phyloP scores from a whole-genome alignment of 2,888 invertebrate genomes.

The Melanophora roralis region DNA sequence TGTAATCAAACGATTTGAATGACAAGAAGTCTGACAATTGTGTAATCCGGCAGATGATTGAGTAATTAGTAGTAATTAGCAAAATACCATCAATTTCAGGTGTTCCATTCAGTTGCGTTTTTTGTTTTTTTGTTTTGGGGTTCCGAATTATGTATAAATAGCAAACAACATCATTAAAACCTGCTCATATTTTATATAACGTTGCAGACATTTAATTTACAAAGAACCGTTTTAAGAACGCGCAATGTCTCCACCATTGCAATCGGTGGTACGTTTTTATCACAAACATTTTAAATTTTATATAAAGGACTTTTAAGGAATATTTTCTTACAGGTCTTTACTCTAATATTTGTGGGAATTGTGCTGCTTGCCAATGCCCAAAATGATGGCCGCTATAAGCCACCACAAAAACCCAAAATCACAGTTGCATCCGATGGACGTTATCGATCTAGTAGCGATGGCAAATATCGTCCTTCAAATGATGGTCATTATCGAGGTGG shows the following conservation, averaged over 20 bases:
- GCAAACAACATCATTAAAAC: constrained; percentile 34
- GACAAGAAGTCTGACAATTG: not conserved
- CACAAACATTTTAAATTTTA: not conserved
- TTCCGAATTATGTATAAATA: constrained; percentile 57
- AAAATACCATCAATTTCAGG: constrained; percentile 1
- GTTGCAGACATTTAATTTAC: constrained; percentile 3
- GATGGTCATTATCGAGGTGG: constrained; percentile 72
- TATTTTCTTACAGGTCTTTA: constrained; percentile 23
- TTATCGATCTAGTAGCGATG: constrained; percentile 68
- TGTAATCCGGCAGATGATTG: constrained; percentile 4
- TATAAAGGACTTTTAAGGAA: not conserved
- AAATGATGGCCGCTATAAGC: constrained; percentile 78
- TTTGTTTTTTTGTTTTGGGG: not conserved
- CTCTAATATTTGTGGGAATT: constrained; percentile 60
- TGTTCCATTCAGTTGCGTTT: not conserved
- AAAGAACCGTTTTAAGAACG: not conserved
- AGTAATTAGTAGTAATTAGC: constrained; percentile 11
- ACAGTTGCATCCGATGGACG: constrained; percentile 66
- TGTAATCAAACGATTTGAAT: not conserved
- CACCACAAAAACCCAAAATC: constrained; percentile 62
- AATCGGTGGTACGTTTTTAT: constrained; percentile 24
- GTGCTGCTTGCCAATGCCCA: constrained; percentile 67
- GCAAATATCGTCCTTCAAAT: constrained; percentile 76
- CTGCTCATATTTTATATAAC: constrained; percentile 27
- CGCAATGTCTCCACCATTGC: constrained; percentile 34